phyloP scores from a whole-genome alignment of 2,888 invertebrate genomes.

The Nasonia oneida region DNA sequence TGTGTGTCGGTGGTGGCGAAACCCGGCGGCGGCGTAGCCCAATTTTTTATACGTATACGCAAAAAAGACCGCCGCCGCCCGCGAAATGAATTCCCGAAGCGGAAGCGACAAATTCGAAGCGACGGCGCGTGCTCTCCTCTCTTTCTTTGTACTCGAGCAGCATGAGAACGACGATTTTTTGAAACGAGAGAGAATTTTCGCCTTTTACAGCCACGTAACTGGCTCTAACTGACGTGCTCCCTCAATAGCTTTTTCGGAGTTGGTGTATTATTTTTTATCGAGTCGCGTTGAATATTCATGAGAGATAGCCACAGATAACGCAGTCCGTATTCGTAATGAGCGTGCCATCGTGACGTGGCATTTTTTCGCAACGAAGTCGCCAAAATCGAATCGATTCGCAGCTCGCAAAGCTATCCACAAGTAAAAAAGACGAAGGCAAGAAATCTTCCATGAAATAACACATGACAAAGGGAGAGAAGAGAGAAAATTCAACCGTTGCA shows the following conservation, averaged over 20 bases:
- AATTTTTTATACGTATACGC: not conserved
- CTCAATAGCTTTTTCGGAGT: not conserved
- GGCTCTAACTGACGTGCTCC: not conserved
- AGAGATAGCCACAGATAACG: no score
- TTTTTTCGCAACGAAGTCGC: not conserved
- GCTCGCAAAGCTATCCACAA: not conserved
- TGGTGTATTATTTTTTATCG: constrained; percentile 6
- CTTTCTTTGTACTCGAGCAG: not conserved
- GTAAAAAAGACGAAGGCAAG: not conserved
- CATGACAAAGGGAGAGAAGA: not conserved
- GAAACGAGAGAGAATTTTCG: constrained; percentile 18
- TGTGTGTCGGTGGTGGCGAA: not conserved
- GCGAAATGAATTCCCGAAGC: constrained; percentile 25
- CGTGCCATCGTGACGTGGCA: no score
- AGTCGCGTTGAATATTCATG: no score
- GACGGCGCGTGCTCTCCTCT: not conserved
- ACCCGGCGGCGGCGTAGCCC: not conserved
- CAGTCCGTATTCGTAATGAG: no score
- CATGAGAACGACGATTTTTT: not conserved
- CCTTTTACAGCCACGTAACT: constrained; percentile 23
- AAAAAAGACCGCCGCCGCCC: not conserved
- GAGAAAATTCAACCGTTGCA: not conserved
- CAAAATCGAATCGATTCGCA: not conserved
- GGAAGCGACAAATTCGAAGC: constrained; percentile 16
- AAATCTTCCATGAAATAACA: not conserved